Conservation (phyloP, 2,888 invertebrate species). For the Sphaeridia pumilis region DNA sequence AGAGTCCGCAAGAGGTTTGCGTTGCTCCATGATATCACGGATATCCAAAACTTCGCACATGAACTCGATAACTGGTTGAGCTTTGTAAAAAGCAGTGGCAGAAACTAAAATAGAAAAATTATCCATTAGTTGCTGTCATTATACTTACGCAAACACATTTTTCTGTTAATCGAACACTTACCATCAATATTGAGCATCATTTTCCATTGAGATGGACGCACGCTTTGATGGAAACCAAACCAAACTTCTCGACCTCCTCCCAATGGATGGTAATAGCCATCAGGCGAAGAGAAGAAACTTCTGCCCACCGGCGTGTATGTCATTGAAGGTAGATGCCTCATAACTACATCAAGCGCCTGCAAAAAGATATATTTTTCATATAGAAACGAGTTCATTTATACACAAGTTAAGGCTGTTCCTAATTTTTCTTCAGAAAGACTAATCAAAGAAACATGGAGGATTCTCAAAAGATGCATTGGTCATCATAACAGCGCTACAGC, state of each 20-base stretch:
- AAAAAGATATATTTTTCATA: slow-evolving; percentile 23
- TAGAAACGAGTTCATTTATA: not conserved
- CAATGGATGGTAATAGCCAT: slow-evolving; percentile 94
- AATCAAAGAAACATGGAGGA: slow-evolving; percentile 29
- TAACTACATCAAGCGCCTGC: slow-evolving; percentile 94
- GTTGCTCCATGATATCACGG: slow-evolving; percentile 86
- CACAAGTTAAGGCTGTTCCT: not conserved
- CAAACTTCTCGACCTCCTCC: slow-evolving; percentile 95
- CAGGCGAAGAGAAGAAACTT: slow-evolving; percentile 97
- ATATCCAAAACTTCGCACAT: slow-evolving; percentile 99
- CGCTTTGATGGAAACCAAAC: slow-evolving; percentile 99
- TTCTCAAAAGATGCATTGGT: slow-evolving; percentile 19
- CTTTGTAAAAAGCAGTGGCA: slow-evolving; percentile 99
- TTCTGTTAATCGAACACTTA: slow-evolving; percentile 43
- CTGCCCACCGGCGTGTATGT: slow-evolving; percentile 98
- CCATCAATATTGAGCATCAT: slow-evolving; percentile 99
- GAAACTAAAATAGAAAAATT: slow-evolving; percentile 58
- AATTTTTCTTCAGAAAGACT: slow-evolving; percentile 35
- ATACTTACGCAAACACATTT: no score
- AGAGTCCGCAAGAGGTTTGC: slow-evolving; percentile 93
- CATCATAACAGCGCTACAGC: no score
- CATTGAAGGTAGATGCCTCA: slow-evolving; percentile 98
- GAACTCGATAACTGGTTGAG: slow-evolving; percentile 98
- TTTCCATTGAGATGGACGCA: slow-evolving; percentile 99
- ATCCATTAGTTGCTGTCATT: no score